Evolutionary conservation across 2,113 vertebrate genomes (phyloP).

Genomic region (Apteryx mantelli): DNA sequence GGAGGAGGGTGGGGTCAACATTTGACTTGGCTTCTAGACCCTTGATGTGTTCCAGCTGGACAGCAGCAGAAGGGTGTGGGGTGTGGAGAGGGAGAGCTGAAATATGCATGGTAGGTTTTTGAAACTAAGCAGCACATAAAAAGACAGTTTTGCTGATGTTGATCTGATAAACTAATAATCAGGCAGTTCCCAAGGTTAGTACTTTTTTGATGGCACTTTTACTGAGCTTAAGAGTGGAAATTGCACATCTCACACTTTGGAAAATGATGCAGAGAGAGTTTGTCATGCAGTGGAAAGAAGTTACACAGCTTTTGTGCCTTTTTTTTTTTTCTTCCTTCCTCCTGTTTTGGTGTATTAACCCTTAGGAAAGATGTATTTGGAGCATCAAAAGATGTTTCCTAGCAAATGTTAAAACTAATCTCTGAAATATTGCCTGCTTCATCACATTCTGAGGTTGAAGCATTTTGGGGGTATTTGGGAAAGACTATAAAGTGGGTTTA

Average conservation of each 20-base stretch:
- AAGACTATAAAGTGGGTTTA: neutral
- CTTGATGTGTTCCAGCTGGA: constrained; percentile 80
- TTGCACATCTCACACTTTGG: neutral
- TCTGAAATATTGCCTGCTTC: neutral
- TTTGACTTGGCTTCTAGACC: constrained; percentile 78
- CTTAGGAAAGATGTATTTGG: neutral
- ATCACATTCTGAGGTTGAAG: neutral
- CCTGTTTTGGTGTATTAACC: neutral
- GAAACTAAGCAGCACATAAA: constrained; percentile 55
- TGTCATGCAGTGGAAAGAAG: neutral
- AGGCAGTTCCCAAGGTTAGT: neutral
- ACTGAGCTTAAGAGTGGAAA: constrained; percentile 38
- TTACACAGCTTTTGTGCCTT: neutral
- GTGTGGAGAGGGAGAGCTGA: constrained; percentile 39
- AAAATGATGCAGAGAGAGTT: neutral
- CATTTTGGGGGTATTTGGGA: neutral
- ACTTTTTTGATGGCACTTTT: neutral
- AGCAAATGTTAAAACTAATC: neutral
- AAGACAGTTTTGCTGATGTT: constrained; percentile 41
- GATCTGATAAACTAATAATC: constrained; percentile 26
- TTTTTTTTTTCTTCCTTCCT: neutral
- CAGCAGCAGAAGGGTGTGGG: constrained; percentile 64
- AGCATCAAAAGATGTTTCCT: neutral
- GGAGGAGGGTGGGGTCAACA: constrained; percentile 78
- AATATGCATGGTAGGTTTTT: constrained; percentile 40